Base-by-base conservation (phyloP, 2,888 invertebrate species). In the Aleiodes testaceus region DNA sequence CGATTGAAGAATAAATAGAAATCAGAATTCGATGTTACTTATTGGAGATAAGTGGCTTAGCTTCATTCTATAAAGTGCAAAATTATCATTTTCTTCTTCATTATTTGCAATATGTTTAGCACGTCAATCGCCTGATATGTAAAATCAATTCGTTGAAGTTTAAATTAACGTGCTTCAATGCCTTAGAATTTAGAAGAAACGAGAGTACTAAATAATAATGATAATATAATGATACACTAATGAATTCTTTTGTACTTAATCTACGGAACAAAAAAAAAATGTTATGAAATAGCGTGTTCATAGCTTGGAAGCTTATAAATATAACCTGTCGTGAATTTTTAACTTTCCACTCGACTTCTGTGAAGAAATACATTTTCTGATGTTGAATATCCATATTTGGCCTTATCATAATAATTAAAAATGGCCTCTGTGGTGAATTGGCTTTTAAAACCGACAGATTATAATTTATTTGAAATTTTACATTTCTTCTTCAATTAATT, bases 241-340 rank as follows among this genome's bases (percentile, higher is more conserved):
- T 79, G 79, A 78, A 78, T 81, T 79, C 70, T 86, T 86, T 87
- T 86, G 87, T 87, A 87, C 87, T 87, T 87, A 87, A 86, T 83
- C 80, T 79, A 42, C 16, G 42, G 2, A 42, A 16, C 16, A 52
- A 36, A 14, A 70, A 66, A 67, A 71, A 70, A 68, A 63, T 63
- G 66, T 65, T 65, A 74, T 71, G 44, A 69, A 73, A 73, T 72
- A 75, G 72, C 69, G 72, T 74, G 67, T 72, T 74, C 74, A 55
- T 70, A 70, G 59, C 42, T 73, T 72, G 66, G 76, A 55, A 70
- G 74, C 73, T 75, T 76, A 66, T 75, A 74, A 67, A 59, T 70
- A 70, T 67, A 52, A 72, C 53, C 68, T 66, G 70, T 76, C 68
- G 66, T 69, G 70, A 76, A 77, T 75, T 78, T 79, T 76, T 70